Evolutionary conservation across 2,797 vertebrate species (phyloP), one percentile per base, ranked within the genome.

Genomic region (Danio albolineatus): DNA sequence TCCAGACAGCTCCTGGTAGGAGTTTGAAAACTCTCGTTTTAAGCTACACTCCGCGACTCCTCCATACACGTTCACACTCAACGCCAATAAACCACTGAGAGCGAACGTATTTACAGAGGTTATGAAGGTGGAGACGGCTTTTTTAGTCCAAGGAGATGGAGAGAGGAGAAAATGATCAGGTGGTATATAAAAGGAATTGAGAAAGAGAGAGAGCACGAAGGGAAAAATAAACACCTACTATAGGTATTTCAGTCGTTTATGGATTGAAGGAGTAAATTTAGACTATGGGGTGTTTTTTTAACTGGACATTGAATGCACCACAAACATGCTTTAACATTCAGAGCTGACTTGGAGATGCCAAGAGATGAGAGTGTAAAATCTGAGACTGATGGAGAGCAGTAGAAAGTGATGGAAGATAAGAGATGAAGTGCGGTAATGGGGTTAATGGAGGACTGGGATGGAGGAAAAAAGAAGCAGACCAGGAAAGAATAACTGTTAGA

Each of bases 241-340:
- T 5, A 41, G 14, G 19, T 64, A 14, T 28, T 49, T 49, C 7
- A 51, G 53, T n/a, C 70, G 7, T 81, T 82, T 84, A 89, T 88
- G 54, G 86, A 89, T 65, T 76, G 16, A 14, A 71, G 65, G 46
- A 49, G 49, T 84, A 82, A 81, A 86, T 89, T 83, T 82, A 80
- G 67, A 56, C 70, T 56, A 73, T 66, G 56, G 82, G 66, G 67
- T 53, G 57, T 74, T 73, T 81, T 61, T 71, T 83, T 1, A 85
- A 88, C 80, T 83, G 78, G 76, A 73, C 49, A 43, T 44, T 21
- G 62, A 71, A 71, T 65, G 59, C 53, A 64, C 62, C 65, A 28
- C 60, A 76, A 70, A 84, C 81, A 60, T 69, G 28, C 71, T 83
- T 82, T 78, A 70, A 75, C 73, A 76, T 73, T 83, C 54, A 80